phyloP scores from a whole-genome alignment of 2,797 vertebrate species.

The Amblyraja radiata region DNA sequence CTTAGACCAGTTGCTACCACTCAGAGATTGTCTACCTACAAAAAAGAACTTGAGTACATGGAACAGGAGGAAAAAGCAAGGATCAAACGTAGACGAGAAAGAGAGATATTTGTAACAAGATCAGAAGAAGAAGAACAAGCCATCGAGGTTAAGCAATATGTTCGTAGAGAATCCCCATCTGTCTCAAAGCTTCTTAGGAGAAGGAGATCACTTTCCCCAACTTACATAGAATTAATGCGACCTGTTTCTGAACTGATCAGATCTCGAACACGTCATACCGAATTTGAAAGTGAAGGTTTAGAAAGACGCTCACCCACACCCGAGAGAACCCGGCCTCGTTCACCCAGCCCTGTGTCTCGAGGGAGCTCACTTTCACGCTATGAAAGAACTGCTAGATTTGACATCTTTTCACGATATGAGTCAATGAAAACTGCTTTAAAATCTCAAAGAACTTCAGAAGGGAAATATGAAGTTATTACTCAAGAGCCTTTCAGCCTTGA shows the following conservation, averaged over 20 bases:
- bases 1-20: conserved; percentile 73
- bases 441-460: conserved; percentile 72
- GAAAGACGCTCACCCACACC: conserved; percentile 71
- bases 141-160: conserved; percentile 69
- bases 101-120: conserved; percentile 59
- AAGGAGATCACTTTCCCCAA: conserved; percentile 88
- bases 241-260: conserved; percentile 80
- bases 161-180: conserved; percentile 61
- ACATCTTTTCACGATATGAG: conserved; percentile 90
- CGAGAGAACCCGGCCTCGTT: conserved; percentile 86
- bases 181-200: conserved; percentile 75
- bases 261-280: conserved; percentile 53
- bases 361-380: conserved; percentile 86
- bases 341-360: conserved; percentile 85
- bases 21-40: conserved; percentile 78
- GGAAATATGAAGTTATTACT: conserved; percentile 75
- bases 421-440: conserved; percentile 87
- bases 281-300: conserved; percentile 57
- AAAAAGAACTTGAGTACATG: conserved; percentile 76
- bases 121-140: conserved; percentile 62
- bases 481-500: conserved; percentile 90
- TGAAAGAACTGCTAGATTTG: conserved; percentile 80
- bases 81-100: conserved; percentile 66
- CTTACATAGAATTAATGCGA: conserved; percentile 86
- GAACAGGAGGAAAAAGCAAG: conserved; percentile 80